Evolutionary conservation across 2,113 vertebrate genomes (phyloP).

Genomic region (Ploceus nigricollis): DNA sequence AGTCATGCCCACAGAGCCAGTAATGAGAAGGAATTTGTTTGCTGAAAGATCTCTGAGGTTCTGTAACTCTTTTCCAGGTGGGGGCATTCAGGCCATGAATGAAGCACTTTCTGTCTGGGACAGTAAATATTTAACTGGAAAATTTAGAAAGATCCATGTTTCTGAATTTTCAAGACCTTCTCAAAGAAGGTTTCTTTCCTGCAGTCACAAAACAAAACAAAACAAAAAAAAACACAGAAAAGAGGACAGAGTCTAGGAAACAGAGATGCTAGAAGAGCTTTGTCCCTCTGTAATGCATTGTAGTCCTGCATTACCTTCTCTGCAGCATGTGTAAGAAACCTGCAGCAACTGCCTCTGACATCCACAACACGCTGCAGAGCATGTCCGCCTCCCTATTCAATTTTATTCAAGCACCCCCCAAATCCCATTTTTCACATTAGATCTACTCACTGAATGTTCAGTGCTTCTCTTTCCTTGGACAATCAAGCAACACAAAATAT

Average conservation of each 20-base stretch:
- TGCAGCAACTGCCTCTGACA: not conserved
- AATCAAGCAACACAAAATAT: not conserved
- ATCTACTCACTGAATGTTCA: not conserved
- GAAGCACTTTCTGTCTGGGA: slow-evolving; percentile 11
- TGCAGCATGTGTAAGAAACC: not conserved
- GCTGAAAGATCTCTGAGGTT: slow-evolving; percentile 70
- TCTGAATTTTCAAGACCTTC: not conserved
- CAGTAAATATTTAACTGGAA: slow-evolving; percentile 51
- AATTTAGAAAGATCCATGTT: slow-evolving; percentile 7
- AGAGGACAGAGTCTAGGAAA: not conserved
- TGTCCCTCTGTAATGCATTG: not conserved
- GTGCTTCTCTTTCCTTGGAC: not conserved
- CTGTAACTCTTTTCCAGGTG: slow-evolving; percentile 68
- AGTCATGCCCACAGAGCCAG: slow-evolving; percentile 13
- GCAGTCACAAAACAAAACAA: not conserved
- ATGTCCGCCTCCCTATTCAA: not conserved
- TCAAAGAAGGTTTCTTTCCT: not conserved
- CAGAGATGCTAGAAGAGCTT: not conserved
- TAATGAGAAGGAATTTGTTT: slow-evolving; percentile 74
- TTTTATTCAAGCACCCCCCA: not conserved
- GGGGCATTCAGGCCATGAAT: slow-evolving; percentile 45
- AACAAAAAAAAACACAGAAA: not conserved
- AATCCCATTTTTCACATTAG: not conserved
- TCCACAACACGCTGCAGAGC: not conserved
- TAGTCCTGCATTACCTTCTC: not conserved